Evolutionary conservation across 2,113 vertebrate species (phyloP), one percentile per base, ranked within the genome.

Genomic region (Zootoca vivipara): DNA sequence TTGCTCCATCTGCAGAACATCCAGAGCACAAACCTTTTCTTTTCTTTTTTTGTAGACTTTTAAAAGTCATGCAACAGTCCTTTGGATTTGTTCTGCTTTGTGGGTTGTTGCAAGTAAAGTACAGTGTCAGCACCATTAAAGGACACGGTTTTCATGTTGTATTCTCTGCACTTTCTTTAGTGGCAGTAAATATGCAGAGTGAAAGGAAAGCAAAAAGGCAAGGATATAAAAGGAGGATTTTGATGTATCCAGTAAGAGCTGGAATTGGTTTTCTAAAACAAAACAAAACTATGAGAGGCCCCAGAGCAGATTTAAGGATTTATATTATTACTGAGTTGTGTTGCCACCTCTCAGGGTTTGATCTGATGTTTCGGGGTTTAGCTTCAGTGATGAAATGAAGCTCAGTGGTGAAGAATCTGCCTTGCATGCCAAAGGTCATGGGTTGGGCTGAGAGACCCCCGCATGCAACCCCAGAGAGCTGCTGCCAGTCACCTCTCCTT

Each of bases 71-170:
- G 87, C 87, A 86, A 87, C 83, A 90, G 69, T 73, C 92, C 82
- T 92, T 93, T 93, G 92, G 93, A 93, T 94, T 93, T 95, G 92
- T 93, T 95, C 91, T 0, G 4, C 93, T 92, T 58, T 83, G 91
- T 92, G 89, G 70, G 2, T 8, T 96, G 92, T 91, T 93, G 90
- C 77, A 87, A 87, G 88, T 75, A 64, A 94, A 93, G 90, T 90
- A 93, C 93, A 78, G 79, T 92, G 89, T 94, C 94, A 95, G 94
- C 93, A 92, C 82, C 90, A 80, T 92, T 94, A 91, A 91, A 89
- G 73, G 86, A 40, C 52, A 62, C 30, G 0, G 10, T 0, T 91
- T 94, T 90, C 83, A 87, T 91, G 92, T 73, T 77, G 64, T 89
- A 85, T 72, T 70, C 73, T 67, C 92, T 33, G 0, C 20, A 30